Percentiles rank a stretch among this genome's conserved stretches.
These are phyloP conservation scores for Punctoribates punctum DNA, from an alignment of 2,888 invertebrate genomes.

Conservation along the genomic window DNA sequence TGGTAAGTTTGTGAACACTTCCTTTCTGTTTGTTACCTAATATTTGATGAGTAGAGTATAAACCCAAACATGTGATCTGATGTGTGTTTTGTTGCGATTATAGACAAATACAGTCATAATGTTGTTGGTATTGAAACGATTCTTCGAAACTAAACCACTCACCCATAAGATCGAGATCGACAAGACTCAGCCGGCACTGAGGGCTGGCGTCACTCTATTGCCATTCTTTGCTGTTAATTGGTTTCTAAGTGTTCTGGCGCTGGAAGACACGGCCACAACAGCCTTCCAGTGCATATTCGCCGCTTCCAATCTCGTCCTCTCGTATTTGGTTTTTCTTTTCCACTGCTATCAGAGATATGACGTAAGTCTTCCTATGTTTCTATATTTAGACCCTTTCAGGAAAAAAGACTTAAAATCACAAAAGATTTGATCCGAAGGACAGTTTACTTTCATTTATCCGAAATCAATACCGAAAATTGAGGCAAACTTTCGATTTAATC, in stretches of 20 bases:
- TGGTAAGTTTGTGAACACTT: slow-evolving; percentile 57
- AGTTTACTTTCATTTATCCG: not conserved
- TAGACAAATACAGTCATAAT: slow-evolving; percentile 54
- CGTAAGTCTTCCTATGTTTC: slow-evolving; percentile 37
- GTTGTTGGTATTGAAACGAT: slow-evolving; percentile 52
- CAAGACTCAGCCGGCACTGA: slow-evolving; percentile 58
- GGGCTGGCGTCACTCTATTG: slow-evolving; percentile 65
- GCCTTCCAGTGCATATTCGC: slow-evolving; percentile 53
- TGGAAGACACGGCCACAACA: slow-evolving; percentile 62
- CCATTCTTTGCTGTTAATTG: slow-evolving; percentile 69
- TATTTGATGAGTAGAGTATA: not conserved
- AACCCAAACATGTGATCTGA: not conserved
- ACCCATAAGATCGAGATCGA: slow-evolving; percentile 49
- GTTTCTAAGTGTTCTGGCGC: slow-evolving; percentile 69
- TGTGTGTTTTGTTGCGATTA: slow-evolving; percentile 10
- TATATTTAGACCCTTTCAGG: slow-evolving; percentile 8
- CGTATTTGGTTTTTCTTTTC: slow-evolving; percentile 43
- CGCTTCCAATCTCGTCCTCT: slow-evolving; percentile 51
- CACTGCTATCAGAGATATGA: slow-evolving; percentile 44
- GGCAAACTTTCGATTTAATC: not conserved
- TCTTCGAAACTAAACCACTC: slow-evolving; percentile 50
- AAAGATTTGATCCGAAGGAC: not conserved
- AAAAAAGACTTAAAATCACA: not conserved
- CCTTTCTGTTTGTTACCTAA: not conserved
- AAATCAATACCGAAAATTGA: not conserved